Base-by-base conservation (phyloP, 2,113 vertebrate species). In the Anhinga rufa region DNA sequence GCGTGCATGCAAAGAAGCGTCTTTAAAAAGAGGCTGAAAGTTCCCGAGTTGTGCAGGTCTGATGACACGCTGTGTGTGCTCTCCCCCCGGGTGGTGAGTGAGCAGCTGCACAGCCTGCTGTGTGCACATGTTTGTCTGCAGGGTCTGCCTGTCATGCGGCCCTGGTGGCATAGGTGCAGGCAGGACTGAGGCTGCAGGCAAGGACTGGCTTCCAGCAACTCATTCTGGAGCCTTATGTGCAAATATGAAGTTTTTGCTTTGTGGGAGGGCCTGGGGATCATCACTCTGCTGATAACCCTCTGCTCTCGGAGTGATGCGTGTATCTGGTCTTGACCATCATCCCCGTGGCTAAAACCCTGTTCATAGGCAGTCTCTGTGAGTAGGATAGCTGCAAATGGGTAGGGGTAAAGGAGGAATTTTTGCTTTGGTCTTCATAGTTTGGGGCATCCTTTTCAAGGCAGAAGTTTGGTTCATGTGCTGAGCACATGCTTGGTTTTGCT, bases 41-140 rank as follows among this genome's bases (percentile, higher is more conserved):
- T 40, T 71, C 24, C 48, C 0, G 0, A 17, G 31, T 19, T 58
- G 57, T n/a, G 42, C 31, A 8, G 46, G 42, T 48, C 52, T 57
- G 42, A 28, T 31, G 48, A 31, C 1, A 0, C 2, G 1, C n/a
- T 28, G 31, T 0, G 0, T 29, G 17, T 36, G 21, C 26, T 52
- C 31, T 44, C 36, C 34, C 25, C 9, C 21, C 0, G 0, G 26
- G 7, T 31, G 36, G 62, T 29, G 62, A 48, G 21, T 2, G 44
- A 61, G 75, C 51, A 61, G 70, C 80, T 21, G 18, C 14, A 5
- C 57, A 20, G 34, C 40, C 58, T 16, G 9, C 48, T 38, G 1
- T 3, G 6, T 22, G 7, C 40, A 6, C 0, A 1, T 26, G 2
- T 72, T 48, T 69, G 32, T 58, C 69, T 58, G 51, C 80, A 68